Conservation (phyloP, 2,888 invertebrate species). For the Myathropa florea region DNA sequence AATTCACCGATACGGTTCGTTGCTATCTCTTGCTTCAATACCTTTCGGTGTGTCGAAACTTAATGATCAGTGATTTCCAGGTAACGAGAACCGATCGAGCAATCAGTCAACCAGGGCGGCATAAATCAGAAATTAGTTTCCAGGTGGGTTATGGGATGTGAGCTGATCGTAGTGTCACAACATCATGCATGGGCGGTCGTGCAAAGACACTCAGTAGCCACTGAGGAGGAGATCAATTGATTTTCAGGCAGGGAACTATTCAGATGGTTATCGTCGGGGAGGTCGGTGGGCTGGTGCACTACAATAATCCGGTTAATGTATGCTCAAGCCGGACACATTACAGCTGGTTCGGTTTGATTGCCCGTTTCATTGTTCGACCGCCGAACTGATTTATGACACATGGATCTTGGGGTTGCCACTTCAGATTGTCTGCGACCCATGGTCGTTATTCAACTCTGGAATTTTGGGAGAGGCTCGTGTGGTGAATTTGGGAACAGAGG, state of each 20-base stretch:
- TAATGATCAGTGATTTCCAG: conserved; percentile 37
- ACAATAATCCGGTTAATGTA: conserved; percentile 40
- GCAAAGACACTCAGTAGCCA: conserved; percentile 41
- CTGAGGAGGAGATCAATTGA: conserved; percentile 52
- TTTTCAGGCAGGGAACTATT: conserved; percentile 41
- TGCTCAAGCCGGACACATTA: conserved; percentile 21
- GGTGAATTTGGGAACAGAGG: conserved; percentile 34
- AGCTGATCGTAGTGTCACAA: conserved; percentile 53
- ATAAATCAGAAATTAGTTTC: conserved; percentile 59
- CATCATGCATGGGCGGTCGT: conserved; percentile 62
- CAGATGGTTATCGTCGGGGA: conserved; percentile 44
- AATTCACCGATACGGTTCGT: not conserved
- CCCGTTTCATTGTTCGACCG: conserved; percentile 14
- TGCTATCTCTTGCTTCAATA: not conserved
- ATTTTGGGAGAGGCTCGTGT: conserved; percentile 32
- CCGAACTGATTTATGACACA: conserved; percentile 56
- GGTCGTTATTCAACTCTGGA: conserved; percentile 51
- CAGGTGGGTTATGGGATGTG: conserved; percentile 20
- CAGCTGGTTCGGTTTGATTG: conserved; percentile 15
- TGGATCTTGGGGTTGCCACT: conserved; percentile 52
- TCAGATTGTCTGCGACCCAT: conserved; percentile 32
- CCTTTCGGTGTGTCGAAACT: conserved; percentile 10
- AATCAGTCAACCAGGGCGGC: conserved; percentile 46
- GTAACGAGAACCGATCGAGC: conserved; percentile 26
- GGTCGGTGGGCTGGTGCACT: conserved; percentile 25